phyloP scores from a whole-genome alignment of 2,113 vertebrate genomes.

The Ailurus styani region DNA sequence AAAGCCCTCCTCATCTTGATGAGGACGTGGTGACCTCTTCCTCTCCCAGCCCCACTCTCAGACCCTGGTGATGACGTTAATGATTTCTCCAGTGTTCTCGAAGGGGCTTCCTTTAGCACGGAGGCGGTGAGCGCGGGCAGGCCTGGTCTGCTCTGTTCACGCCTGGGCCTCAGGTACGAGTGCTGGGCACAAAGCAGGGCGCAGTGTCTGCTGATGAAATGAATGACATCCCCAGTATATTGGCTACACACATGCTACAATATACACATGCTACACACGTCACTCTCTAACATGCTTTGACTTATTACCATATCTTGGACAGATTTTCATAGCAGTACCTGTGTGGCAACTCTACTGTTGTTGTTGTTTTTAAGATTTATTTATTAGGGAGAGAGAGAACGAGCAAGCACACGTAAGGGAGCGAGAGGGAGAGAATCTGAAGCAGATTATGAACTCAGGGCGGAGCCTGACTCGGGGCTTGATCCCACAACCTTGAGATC shows the following conservation, averaged over 20 bases:
- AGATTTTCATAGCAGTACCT: not conserved
- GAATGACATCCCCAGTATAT: not conserved
- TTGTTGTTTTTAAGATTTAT: not conserved
- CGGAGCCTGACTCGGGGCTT: not conserved
- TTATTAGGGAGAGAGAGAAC: too few species aligned
- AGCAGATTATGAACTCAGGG: not conserved
- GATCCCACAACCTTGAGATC: not conserved
- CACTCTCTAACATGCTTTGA: not conserved
- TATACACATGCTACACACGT: too few species aligned
- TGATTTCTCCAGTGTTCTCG: not conserved
- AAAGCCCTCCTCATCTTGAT: too few species aligned
- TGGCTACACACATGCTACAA: too few species aligned
- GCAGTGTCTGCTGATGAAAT: not conserved
- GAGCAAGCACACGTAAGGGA: not conserved
- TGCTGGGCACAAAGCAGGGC: too few species aligned
- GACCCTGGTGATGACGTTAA: not conserved
- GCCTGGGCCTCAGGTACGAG: not conserved
- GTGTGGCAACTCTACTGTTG: not conserved
- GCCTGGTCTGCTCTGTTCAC: not conserved
- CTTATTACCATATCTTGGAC: not conserved
- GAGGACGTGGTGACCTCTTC: not conserved
- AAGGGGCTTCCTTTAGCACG: not conserved
- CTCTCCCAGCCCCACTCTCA: accelerated
- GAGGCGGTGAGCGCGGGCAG: not conserved
- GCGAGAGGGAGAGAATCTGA: not conserved